Base-by-base conservation (phyloP, 2,113 vertebrate genomes). In the Stomatorhinus ivindoensis region DNA sequence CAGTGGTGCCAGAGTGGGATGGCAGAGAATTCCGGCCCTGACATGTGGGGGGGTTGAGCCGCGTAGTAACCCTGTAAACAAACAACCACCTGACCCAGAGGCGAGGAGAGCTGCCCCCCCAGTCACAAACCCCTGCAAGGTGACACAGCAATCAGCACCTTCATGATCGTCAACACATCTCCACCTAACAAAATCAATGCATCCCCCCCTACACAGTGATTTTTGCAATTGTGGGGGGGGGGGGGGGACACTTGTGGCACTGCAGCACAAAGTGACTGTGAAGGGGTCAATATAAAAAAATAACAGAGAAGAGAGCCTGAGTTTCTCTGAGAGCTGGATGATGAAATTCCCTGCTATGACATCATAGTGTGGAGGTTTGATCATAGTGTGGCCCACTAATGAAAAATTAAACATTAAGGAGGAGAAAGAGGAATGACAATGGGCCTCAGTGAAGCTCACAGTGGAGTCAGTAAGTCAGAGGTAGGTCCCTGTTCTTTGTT, bases 11-110 rank as follows among this genome's bases (percentile, higher is more conserved):
- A 88, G 11, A 35, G 65, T 65, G 35, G 88, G 48, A 55, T 4
- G 19, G 19, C 15, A 10, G 87, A 51, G 80, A 53, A 87, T 48
- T 50, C 35, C 89, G 88, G 85, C 50, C 87, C 73, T 92, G 91
- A 92, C 89, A 19, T 89, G 76, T 13, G 48, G 89, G 83, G 35
- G 69, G 86, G 89, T 90, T 89, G 90, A 69, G 69, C 82, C 53
- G 42, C 90, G 90, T 55, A 90, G 93, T 91, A 92, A 94, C 93
- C 90, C 82, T 92, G 94, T 93, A 93, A 95, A 95, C 92, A 96
- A 94, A 94, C 91, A 94, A 44, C 0, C 76, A 53, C 6, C 0
- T 39, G 88, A 55, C 90, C 61, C 50, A 89, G 48, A 82, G 90
- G 88, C n/a, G 17, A 50, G 46, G 88, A 50, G 39, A 27, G 2